A percentile compares a stretch with the other conserved stretches of the same genome.
Conservation (phyloP, 2,888 invertebrate species). For the Pristionchus entomophagus region DNA sequence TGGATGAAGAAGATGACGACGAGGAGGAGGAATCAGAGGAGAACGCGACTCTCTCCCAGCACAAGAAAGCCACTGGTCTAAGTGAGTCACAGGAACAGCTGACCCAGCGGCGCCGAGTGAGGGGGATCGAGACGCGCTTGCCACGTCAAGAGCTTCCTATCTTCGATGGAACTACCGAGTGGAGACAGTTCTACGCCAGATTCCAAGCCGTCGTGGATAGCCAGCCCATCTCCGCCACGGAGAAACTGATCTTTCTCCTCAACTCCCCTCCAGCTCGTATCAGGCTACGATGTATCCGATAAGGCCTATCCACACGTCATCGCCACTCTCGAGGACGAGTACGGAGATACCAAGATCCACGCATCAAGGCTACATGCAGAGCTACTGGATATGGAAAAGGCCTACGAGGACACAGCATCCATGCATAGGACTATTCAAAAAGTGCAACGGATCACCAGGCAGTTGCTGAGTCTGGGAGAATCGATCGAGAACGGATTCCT, state of each 20-base stretch:
- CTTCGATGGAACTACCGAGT: neutral
- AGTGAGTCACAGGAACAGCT: neutral
- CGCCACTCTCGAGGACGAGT: conserved; percentile 27
- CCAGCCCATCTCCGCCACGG: neutral
- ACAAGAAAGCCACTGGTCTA: neutral
- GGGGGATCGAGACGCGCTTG: neutral
- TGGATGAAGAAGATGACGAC: neutral
- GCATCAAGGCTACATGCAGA: neutral
- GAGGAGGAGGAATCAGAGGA: neutral
- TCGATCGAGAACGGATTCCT: neutral
- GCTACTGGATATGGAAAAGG: neutral
- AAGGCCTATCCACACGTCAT: neutral
- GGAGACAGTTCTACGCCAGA: conserved; percentile 12
- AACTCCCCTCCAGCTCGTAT: neutral
- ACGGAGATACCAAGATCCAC: neutral
- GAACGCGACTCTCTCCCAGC: neutral
- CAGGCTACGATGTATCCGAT: neutral
- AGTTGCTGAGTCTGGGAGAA: neutral
- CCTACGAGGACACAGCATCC: neutral
- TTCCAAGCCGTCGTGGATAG: neutral
- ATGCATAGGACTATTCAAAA: neutral
- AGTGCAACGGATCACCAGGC: neutral
- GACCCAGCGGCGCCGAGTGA: neutral
- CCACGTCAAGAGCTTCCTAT: neutral
- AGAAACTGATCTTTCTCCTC: neutral